Percentiles rank a stretch among this genome's conserved stretches.
These are phyloP conservation scores for Lottia gigantea DNA, from an alignment of 2,888 invertebrate species.

Conservation along the genomic window DNA sequence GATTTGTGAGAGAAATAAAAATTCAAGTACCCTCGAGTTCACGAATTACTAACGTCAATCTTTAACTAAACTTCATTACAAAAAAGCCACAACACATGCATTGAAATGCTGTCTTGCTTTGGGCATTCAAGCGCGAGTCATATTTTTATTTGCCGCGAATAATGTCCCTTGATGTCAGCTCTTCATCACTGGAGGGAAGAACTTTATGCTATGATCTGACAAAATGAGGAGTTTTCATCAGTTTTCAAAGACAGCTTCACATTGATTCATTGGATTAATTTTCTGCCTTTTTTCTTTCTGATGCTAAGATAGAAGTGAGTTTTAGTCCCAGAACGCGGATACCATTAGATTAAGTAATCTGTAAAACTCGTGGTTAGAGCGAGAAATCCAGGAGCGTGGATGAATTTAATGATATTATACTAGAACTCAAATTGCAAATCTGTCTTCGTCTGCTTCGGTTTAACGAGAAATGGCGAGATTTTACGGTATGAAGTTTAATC, in stretches of 20 bases:
- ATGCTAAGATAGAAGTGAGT: not conserved
- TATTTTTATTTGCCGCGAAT: constrained; percentile 5
- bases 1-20: too few relatives aligned
- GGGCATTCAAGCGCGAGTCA: constrained; percentile 2
- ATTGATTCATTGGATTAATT: constrained; percentile 4
- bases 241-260: constrained; percentile 7
- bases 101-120: constrained; percentile 7
- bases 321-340: not conserved
- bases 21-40: too few relatives aligned
- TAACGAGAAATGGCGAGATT: constrained; percentile 8
- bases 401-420: constrained; percentile 9
- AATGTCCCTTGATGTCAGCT: constrained; percentile 8
- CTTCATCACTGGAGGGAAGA: constrained; percentile 8
- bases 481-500: constrained; percentile 11
- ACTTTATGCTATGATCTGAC: constrained; percentile 3
- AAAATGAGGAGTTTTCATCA: constrained; percentile 8
- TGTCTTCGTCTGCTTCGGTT: constrained; percentile 9
- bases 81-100: constrained; percentile 6
- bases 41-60: not conserved
- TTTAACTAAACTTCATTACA: constrained; percentile 2
- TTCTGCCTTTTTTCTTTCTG: not conserved
- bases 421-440: constrained; percentile 4
- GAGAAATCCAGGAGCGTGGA: constrained; percentile 2
- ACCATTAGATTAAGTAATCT: constrained; percentile 10
- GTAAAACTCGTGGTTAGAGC: not conserved